Evolutionary conservation across 2,888 invertebrate species (phyloP).

Genomic region (Lasioglossum zephyrum): DNA sequence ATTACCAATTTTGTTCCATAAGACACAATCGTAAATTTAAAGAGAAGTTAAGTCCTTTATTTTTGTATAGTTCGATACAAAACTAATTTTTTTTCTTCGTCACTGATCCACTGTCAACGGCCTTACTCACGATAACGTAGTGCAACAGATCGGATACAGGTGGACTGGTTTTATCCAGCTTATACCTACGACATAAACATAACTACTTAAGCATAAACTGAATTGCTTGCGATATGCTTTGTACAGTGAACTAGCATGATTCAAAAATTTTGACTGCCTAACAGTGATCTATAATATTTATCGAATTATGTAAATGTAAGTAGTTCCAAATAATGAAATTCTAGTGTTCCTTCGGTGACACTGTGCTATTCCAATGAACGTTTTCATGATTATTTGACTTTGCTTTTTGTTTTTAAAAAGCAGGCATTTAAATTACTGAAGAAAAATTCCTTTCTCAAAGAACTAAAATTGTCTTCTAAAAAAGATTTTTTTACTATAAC

Average conservation of each 20-base stretch:
- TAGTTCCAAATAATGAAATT: slow-evolving; percentile 17
- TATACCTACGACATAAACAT: slow-evolving; percentile 85
- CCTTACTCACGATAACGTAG: slow-evolving; percentile 81
- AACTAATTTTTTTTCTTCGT: slow-evolving; percentile 52
- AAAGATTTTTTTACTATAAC: slow-evolving; percentile 11
- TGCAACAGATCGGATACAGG: slow-evolving; percentile 75
- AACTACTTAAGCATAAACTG: slow-evolving; percentile 13
- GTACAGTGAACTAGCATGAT: slow-evolving; percentile 31
- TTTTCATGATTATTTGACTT: background rate
- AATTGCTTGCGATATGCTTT: slow-evolving; percentile 9
- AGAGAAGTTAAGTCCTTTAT: slow-evolving; percentile 25
- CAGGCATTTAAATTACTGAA: background rate
- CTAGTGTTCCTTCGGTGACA: background rate
- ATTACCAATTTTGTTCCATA: slow-evolving; percentile 80
- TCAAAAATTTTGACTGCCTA: slow-evolving; percentile 23
- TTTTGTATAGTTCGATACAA: slow-evolving; percentile 38
- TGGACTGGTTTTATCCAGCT: slow-evolving; percentile 89
- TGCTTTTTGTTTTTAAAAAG: background rate
- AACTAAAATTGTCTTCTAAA: background rate
- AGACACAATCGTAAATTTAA: slow-evolving; percentile 76
- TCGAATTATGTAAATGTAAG: slow-evolving; percentile 16
- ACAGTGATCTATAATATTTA: slow-evolving; percentile 21
- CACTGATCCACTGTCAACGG: slow-evolving; percentile 41
- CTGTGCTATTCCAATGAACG: slow-evolving; percentile 3
- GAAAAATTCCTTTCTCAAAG: background rate